Conservation (phyloP, 2,113 vertebrate genomes). For the Bolborhynchus lineola region DNA sequence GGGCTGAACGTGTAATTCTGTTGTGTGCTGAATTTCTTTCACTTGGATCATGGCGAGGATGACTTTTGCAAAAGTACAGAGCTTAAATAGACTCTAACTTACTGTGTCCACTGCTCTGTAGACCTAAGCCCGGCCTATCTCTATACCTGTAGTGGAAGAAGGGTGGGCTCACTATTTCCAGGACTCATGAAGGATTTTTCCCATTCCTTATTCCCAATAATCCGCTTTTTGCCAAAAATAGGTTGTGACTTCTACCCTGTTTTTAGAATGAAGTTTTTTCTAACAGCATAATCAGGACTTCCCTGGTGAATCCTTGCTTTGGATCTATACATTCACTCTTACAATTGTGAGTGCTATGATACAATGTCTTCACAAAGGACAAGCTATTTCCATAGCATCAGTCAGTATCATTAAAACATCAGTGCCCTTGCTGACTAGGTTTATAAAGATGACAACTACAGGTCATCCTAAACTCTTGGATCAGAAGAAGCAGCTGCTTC, state of each 20-base stretch:
- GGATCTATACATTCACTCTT: not conserved
- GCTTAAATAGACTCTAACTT: not conserved
- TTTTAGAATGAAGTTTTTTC: not conserved
- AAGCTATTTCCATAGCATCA: not conserved
- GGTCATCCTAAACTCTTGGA: not conserved
- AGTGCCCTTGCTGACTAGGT: constrained; percentile 10
- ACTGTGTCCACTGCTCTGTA: not conserved
- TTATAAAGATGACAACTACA: constrained; percentile 22
- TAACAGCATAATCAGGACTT: not conserved
- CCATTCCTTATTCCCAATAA: not conserved
- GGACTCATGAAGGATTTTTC: not conserved
- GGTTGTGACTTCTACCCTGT: not conserved
- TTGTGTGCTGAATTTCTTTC: not conserved
- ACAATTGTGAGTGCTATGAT: not conserved
- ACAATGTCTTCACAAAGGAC: constrained; percentile 14
- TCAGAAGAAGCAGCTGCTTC: not conserved
- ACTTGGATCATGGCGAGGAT: not conserved
- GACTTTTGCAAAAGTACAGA: not conserved
- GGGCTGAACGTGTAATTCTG: not conserved
- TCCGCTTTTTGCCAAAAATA: not conserved
- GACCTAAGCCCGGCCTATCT: not conserved
- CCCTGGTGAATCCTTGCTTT: not conserved
- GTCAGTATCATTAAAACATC: not conserved
- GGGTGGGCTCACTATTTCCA: not conserved
- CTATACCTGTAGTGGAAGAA: not conserved